phyloP scores from a whole-genome alignment of 1,140 invertebrate species.

The Drosophila nasuta region DNA sequence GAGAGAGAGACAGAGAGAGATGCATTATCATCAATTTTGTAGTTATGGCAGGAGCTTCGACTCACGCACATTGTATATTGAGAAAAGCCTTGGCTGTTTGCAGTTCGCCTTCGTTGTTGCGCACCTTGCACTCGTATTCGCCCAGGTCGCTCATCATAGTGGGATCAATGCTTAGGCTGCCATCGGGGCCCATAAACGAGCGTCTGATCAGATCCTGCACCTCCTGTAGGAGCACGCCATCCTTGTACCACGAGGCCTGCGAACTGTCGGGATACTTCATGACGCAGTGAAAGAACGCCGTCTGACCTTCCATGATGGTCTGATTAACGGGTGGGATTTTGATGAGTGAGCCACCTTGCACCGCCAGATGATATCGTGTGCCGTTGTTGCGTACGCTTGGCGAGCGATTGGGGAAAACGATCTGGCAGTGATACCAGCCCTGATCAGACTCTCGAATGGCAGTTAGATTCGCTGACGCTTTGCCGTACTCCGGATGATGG shows the following conservation, averaged over 20 bases:
- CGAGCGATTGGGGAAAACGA: constrained; percentile 94
- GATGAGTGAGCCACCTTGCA: constrained; percentile 88
- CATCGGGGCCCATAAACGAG: constrained; percentile 88
- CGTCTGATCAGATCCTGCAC: constrained; percentile 88
- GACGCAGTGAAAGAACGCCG: constrained; percentile 92
- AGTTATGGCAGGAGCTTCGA: neutral
- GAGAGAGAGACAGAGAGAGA: too few species aligned
- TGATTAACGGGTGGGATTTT: constrained; percentile 93
- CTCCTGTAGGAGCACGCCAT: constrained; percentile 87
- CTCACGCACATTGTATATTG: constrained; percentile 95
- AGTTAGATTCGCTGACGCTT: constrained; percentile 95
- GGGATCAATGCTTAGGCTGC: constrained; percentile 91
- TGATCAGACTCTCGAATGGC: constrained; percentile 94
- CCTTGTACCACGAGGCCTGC: constrained; percentile 90
- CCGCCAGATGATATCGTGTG: constrained; percentile 94
- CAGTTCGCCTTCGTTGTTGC: constrained; percentile 91
- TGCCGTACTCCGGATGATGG: constrained; percentile 87
- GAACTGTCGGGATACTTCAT: constrained; percentile 88
- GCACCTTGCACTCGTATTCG: constrained; percentile 95
- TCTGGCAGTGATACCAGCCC: constrained; percentile 96
- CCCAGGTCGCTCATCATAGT: constrained; percentile 93
- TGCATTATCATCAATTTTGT: neutral
- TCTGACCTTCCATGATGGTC: constrained; percentile 94
- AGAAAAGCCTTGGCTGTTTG: constrained; percentile 95
- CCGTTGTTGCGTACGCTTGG: constrained; percentile 93